Base-by-base conservation (phyloP, 2,888 invertebrate species). In the Mythimna loreyi region DNA sequence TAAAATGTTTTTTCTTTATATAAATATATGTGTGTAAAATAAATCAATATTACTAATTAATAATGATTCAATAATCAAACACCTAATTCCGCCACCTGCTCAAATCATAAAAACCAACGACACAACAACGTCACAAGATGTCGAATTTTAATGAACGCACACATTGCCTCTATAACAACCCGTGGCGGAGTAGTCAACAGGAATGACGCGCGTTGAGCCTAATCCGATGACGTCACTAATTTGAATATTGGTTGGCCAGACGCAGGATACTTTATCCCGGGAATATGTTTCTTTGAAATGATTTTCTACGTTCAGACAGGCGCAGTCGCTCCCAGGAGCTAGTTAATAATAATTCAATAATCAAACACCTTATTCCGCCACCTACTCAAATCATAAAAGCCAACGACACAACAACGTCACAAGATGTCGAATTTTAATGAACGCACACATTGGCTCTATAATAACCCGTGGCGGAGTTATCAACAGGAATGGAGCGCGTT, bases 161-260 rank as follows among this genome's bases (percentile, higher is more conserved):
- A 59, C 47, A 61, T 67, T 64, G 23, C 9, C 49, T 55, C 28
- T 19, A 78, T 63, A 72, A 73, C 72, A 78, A 71, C 65, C 64
- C 53, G 59, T 56, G 65, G 53, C 58, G 67, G 72, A 69, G 80
- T 82, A 83, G 87, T 88, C 85, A 82, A 81, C 84, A 84, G 86
- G 87, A 85, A 86, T 84, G 80, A 86, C 80, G 80, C 71, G 71
- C 77, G 65, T 67, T 52, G 80, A 82, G 74, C 75, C 83, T 87
- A 84, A 89, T 89, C 86, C 83, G 81, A 86, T 87, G 88, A 88
- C 87, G 86, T 85, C 79, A 86, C 85, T 85, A 87, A 90, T 90
- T 87, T 86, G 87, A 86, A 88, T 90, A 86, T 86, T 87, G 85
- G 84, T 80, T 82, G 78, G 78, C 75, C 75, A 76, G 79, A 82